Percentiles rank a stretch among this genome's conserved stretches.
Evolutionary conservation across 2,888 invertebrate genomes (phyloP).

Genomic region (Vandiemenella viatica): DNA sequence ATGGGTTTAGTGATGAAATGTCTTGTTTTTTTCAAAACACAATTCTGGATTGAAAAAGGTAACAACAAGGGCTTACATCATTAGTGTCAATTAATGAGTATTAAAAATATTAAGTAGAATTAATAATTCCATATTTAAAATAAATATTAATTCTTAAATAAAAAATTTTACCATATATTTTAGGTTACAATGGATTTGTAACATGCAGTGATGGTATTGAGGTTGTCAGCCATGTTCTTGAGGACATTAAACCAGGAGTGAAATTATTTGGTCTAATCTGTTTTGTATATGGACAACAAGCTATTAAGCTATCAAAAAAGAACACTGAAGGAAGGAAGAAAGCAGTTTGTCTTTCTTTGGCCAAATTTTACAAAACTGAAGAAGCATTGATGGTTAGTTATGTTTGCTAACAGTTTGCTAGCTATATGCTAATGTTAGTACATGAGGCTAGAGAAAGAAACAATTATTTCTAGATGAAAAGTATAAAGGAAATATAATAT

Average conservation of each 20-base stretch:
- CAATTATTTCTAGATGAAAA: too few relatives aligned
- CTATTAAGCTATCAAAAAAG: conserved; percentile 10
- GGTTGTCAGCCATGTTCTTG: conserved; percentile 11
- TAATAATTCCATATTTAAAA: too few relatives aligned
- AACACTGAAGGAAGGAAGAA: conserved; percentile 8
- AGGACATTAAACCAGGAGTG: conserved; percentile 13
- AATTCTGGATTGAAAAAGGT: conserved; percentile 30
- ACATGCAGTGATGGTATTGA: conserved; percentile 14
- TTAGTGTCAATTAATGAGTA: too few relatives aligned
- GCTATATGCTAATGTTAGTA: too few relatives aligned
- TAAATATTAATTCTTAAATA: too few relatives aligned
- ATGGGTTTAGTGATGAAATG: conserved; percentile 30
- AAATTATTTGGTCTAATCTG: conserved; percentile 12
- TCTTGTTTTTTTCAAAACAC: conserved; percentile 26
- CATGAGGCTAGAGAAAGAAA: too few relatives aligned
- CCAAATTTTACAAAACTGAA: conserved; percentile 12
- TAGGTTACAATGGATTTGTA: conserved; percentile 16
- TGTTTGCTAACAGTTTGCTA: neutral
- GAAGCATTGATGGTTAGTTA: conserved; percentile 13
- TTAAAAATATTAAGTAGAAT: too few relatives aligned
- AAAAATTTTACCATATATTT: too few relatives aligned
- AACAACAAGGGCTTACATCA: conserved; percentile 1
- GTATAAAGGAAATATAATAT: too few relatives aligned
- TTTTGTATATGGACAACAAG: conserved; percentile 13
- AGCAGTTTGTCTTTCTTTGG: conserved; percentile 10